Base-by-base conservation (phyloP, 23 tunicate species). In the Trididemnum miniatum region DNA sequence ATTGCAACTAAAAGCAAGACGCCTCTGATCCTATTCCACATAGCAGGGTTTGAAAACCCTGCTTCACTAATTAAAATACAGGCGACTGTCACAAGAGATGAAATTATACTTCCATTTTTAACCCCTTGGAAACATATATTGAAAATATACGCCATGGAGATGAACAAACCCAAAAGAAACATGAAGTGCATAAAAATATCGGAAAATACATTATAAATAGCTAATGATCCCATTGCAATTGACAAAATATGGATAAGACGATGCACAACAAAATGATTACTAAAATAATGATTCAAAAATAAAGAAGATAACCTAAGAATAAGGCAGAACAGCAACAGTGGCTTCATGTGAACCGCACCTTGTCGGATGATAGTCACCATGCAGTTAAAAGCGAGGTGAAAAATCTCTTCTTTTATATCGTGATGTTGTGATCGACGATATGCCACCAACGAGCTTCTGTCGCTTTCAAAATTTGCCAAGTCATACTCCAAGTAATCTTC, bases 11-110 rank as follows among this genome's bases (percentile, higher is more conserved):
- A 31, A 33, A 93, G 83, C 74, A 93, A 51, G 1, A 88, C 37
- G 2, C 98, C 98, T n/a, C 98, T 65, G 1, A 93, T 84, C 5
- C 91, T 88, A 84, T 85, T 79, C 93, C 93, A 93, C 54, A 79
- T 39, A 4, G 73, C 24, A 0, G 93, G 86, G 31, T 83, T 36
- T 9, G 80, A 52, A 57, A 71, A 80, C 18, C 38, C 52, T 4
- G 76, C 25, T 60, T 93, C 98, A 62, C 77, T 79, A 65, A 81
- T 33, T 0, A 88, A 7, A 23, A 93, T 83, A 71, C 30, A 73
- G 2, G 71, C 34, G 0, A 88, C 87, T 27, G 98, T 80, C 2
- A 54, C 28, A 51, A 93, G 38, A 20, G 93, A 49, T 0, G 69
- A 67, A 22, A 81, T 4, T 18, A 44, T 29, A 0, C 90, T 84